Conservation (phyloP, 2,888 invertebrate genomes). For the Marasmarcha lunaedactyla region DNA sequence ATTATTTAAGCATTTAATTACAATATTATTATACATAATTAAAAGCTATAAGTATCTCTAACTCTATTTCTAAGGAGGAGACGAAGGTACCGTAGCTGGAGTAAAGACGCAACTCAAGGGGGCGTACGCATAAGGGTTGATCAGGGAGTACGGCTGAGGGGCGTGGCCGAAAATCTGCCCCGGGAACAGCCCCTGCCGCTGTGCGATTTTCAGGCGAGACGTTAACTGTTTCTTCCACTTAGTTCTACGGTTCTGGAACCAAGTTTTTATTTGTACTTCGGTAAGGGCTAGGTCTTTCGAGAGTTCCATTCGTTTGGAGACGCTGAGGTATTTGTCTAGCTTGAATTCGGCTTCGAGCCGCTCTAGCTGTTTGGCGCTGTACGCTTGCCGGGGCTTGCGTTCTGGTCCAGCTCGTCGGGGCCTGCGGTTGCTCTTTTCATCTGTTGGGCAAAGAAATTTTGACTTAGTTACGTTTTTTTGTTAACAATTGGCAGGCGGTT, state of each 20-base stretch:
- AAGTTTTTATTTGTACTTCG: conserved; percentile 96
- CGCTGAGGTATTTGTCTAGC: conserved; percentile 95
- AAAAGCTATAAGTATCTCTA: too few species aligned
- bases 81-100: conserved; percentile 58
- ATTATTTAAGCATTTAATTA: too few species aligned
- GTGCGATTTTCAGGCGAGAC: conserved; percentile 88
- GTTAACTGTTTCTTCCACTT: conserved; percentile 98
- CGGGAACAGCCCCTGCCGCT: conserved; percentile 83
- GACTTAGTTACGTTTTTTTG: too few species aligned
- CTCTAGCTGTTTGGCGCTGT: conserved; percentile 94
- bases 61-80: conserved; percentile 39
- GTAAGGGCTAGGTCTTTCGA: conserved; percentile 90
- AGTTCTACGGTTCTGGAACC: conserved; percentile 95
- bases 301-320: conserved; percentile 93
- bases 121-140: conserved; percentile 73
- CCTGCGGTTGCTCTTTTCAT: conserved; percentile 83
- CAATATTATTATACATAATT: too few species aligned
- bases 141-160: conserved; percentile 72
- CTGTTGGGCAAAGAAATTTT: conserved; percentile 45
- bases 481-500: too few species aligned
- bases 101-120: conserved; percentile 73
- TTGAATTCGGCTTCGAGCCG: conserved; percentile 94
- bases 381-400: conserved; percentile 95
- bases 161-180: conserved; percentile 76
- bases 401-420: conserved; percentile 90